Base-by-base conservation (phyloP, 2,113 vertebrate species). In the Dissostichus mawsoni region DNA sequence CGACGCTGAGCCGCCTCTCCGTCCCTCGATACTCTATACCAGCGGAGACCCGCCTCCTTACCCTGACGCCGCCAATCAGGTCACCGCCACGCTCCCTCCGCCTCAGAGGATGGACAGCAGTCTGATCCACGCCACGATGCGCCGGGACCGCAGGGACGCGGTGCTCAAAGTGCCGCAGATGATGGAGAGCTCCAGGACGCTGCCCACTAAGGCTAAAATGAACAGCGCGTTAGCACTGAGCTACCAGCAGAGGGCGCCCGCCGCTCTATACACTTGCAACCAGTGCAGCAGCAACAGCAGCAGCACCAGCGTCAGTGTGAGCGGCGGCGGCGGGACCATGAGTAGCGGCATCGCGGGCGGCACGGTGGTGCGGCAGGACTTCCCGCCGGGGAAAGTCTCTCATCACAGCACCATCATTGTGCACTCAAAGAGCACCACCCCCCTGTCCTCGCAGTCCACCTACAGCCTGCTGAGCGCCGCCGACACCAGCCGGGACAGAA, bases 1-100 rank as follows among this genome's bases (percentile, higher is more conserved):
- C 98, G 14, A 99, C 98, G 53, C 86, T 99, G 63, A 99, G 97
- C 82, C 96, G 98, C 23, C 96, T 99, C 77, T 98, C 96, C 0
- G 96, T 97, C 23, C 97, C 98, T 2, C 96, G 97, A 6, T 99
- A 98, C 89, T 97, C 98, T 18, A 97, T 99, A 91, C 98, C 0
- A 95, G 94, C 0, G 97, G 98, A 53, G 98, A 99, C 89, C 98
- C 98, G 0, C 98, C 98, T 0, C 98, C 98, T 25, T 99, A 99
- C 81, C 98, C 98, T 0, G 98, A 99, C 85, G 95, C 97, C 0
- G 94, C 95, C 25, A 95, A 95, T 90, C 96, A 96, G 66, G 94
- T 97, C 23, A 93, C 93, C 16, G 93, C 95, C 11, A 94, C 95
- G 7, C 95, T 97, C 16, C 90, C 90, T 78, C 78, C 96, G 4